Evolutionary conservation across 2,888 invertebrate species (phyloP).

Genomic region (Neoitamus cyanurus): DNA sequence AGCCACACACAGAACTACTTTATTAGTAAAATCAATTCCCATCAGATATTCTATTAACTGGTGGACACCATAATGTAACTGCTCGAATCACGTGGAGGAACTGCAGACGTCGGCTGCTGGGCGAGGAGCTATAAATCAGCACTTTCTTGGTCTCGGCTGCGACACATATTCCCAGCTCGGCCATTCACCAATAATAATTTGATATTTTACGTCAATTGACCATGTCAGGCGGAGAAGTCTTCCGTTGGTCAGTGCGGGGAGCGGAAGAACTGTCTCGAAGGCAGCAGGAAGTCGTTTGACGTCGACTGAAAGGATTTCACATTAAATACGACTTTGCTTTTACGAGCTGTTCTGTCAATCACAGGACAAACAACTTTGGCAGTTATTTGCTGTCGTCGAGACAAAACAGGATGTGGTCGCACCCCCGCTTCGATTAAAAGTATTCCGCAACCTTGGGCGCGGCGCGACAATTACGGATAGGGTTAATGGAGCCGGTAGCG

Average conservation of each 20-base stretch:
- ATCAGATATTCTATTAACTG: constrained; percentile 4
- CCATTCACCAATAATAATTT: neutral
- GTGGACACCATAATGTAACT: neutral
- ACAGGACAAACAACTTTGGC: neutral
- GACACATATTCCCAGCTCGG: neutral
- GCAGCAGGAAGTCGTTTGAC: neutral
- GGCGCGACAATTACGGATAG: neutral
- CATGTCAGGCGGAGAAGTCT: neutral
- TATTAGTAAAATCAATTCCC: constrained; percentile 7
- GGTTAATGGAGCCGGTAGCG: neutral
- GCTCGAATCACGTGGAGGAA: neutral
- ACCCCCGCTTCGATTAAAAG: neutral
- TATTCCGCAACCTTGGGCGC: neutral
- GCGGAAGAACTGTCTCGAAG: neutral
- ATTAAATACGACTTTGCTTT: neutral
- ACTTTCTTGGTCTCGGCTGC: neutral
- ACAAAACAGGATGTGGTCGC: neutral
- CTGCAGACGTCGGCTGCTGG: neutral
- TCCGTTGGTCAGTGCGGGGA: neutral
- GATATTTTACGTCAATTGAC: constrained; percentile 6
- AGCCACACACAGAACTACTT: neutral
- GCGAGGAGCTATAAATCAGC: neutral
- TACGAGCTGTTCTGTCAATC: neutral
- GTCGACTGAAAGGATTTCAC: neutral
- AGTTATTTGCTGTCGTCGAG: neutral